A percentile compares a stretch with the other conserved stretches of the same genome.
phyloP scores from a whole-genome alignment of 2,113 vertebrate species.

The Ammodramus savannarum region DNA sequence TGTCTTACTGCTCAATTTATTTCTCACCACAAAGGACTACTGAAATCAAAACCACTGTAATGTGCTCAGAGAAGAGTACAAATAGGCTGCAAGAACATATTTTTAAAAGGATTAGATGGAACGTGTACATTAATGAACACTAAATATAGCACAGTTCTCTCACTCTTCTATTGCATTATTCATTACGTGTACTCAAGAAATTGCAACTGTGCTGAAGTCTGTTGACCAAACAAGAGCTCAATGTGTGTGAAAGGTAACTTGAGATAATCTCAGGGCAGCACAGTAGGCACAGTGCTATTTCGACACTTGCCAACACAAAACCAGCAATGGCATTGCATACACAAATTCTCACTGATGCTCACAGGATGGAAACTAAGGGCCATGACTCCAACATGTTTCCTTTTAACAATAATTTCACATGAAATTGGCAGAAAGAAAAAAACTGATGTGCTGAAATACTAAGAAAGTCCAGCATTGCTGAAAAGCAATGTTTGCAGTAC shows the following conservation, averaged over 20 bases:
- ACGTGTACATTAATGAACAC: neutral
- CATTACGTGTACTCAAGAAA: neutral
- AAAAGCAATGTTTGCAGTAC: neutral
- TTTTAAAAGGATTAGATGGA: slow-evolving; percentile 19
- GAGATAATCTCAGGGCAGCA: neutral
- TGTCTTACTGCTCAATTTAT: neutral
- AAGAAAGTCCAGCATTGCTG: neutral
- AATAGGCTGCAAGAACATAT: neutral
- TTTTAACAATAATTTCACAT: neutral
- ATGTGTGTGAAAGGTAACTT: neutral
- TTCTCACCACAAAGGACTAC: slow-evolving; percentile 12
- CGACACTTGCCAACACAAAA: neutral
- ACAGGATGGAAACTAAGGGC: neutral
- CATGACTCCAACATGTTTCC: neutral
- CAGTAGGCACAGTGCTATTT: neutral
- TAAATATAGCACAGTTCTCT: slow-evolving; percentile 24
- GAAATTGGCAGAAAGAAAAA: neutral
- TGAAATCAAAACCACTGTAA: neutral
- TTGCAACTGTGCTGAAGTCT: neutral
- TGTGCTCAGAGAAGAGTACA: neutral
- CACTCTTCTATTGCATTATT: slow-evolving; percentile 33
- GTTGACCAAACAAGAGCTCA: neutral
- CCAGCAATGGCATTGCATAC: neutral
- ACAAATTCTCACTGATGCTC: neutral
- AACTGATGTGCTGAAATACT: neutral